phyloP scores from a whole-genome alignment of 2,113 vertebrate genomes.

The Eonycteris spelaea region DNA sequence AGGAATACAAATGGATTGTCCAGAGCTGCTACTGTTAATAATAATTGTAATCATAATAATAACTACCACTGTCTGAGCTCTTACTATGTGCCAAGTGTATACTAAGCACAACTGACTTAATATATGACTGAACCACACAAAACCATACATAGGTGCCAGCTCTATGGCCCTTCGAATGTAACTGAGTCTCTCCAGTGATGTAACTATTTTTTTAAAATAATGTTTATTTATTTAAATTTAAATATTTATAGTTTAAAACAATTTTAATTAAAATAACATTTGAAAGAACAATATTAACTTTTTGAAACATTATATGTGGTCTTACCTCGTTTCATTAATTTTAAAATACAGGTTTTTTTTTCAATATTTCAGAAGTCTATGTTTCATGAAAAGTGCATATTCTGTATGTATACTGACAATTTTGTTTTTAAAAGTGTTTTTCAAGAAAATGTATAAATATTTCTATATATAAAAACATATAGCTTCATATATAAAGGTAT shows the following conservation, averaged over 20 bases:
- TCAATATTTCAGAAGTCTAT: background rate
- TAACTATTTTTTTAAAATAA: background rate
- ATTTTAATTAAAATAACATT: background rate
- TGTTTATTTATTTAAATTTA: background rate
- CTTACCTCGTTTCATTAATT: background rate
- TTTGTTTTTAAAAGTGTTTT: background rate
- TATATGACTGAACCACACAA: background rate
- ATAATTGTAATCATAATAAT: background rate
- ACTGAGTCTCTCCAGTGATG: background rate
- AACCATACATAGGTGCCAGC: background rate
- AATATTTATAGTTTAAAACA: slow-evolving; percentile 1
- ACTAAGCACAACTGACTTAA: background rate
- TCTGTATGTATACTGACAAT: background rate
- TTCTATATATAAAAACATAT: background rate
- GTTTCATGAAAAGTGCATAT: background rate
- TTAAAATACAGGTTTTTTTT: background rate
- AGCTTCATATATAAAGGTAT: background rate
- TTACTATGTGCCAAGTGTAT: background rate
- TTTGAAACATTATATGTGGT: background rate
- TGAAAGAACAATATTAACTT: background rate
- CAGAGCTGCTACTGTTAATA: background rate
- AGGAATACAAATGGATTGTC: background rate
- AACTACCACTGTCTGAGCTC: background rate
- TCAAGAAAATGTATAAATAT: background rate
- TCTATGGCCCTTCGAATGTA: background rate